Evolutionary conservation across 2,797 vertebrate species (phyloP).

Genomic region (Urocyon cinereoargenteus): DNA sequence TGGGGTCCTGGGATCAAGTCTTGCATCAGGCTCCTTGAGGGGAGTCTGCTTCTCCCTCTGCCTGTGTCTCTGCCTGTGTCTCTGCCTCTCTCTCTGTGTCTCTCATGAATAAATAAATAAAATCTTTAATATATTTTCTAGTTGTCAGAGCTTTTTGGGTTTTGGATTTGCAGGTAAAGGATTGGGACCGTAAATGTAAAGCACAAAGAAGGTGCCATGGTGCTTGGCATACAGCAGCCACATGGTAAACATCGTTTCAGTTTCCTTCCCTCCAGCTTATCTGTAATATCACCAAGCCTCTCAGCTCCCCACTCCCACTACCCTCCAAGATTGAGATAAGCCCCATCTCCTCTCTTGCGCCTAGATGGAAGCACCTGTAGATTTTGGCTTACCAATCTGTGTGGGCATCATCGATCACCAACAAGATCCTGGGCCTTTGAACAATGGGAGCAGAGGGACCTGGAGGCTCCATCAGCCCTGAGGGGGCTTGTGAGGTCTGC

Average conservation of each 20-base stretch:
- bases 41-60: too few species aligned
- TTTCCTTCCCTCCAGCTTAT: neutral
- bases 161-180: neutral
- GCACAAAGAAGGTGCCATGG: neutral
- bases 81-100: too few species aligned
- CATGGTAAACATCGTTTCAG: neutral
- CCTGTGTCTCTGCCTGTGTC: too few species aligned
- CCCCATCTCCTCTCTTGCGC: neutral
- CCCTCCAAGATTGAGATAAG: neutral
- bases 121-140: neutral
- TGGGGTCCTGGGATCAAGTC: too few species aligned
- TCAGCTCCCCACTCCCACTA: neutral
- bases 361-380: neutral
- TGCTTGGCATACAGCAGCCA: neutral
- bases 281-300: neutral
- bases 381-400: conserved; percentile 94
- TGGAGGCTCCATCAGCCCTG: conserved; percentile 87
- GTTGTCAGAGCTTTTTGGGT: neutral
- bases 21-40: too few species aligned
- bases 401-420: conserved; percentile 95
- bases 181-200: neutral
- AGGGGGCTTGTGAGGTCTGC: conserved; percentile 90
- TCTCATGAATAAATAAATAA: too few species aligned
- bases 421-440: conserved; percentile 94
- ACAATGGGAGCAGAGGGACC: conserved; percentile 67